Base-by-base conservation (phyloP, 2,797 vertebrate species). In the Forpus xanthops region DNA sequence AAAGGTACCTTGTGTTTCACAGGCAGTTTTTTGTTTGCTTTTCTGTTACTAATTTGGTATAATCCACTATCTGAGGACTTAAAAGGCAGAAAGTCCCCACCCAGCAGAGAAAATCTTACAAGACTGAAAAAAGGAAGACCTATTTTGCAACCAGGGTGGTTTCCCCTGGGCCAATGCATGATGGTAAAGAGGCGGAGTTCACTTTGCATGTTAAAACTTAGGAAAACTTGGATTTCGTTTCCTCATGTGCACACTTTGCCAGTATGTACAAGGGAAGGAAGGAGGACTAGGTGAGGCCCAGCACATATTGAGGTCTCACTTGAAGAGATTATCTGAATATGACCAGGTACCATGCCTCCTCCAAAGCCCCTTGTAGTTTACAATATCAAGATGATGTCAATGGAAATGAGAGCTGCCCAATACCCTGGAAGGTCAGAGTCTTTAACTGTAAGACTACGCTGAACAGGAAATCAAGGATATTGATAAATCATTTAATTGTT, bases 101-200 rank as follows among this genome's bases (percentile, higher is more conserved):
- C 68, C 83, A 86, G 66, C n/a, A 96, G 61, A 35, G 64, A 92
- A 96, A 93, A 39, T 58, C 62, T 88, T 85, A 62, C 24, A 64
- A 67, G 91, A 72, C 55, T 89, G 64, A 58, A 75, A 96, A 91
- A 65, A 93, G 82, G 74, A 96, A 97, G 42, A 24, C 3, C 27
- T 74, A 3, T 90, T 96, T 94, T 94, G 83, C 71, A 96, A 83
- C 33, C 49, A 27, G 41, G 10, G n/a, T 90, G 35, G 31, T 95
- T 95, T 89, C 24, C 37, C 58, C 24, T 27, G 19, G 61, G 58
- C 31, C 21, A 15, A 14, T 65, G 37, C 8, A 23, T 31, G n/a
- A n/a, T 50, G 62, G 19, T 84, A 72, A 95, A 37, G 24, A 67
- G 16, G 5, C 12, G 77, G 33, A 47, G 21, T 11, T 28, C 23